Base-by-base conservation (phyloP, 2,888 invertebrate species). In the Melinaea marsaeus region DNA sequence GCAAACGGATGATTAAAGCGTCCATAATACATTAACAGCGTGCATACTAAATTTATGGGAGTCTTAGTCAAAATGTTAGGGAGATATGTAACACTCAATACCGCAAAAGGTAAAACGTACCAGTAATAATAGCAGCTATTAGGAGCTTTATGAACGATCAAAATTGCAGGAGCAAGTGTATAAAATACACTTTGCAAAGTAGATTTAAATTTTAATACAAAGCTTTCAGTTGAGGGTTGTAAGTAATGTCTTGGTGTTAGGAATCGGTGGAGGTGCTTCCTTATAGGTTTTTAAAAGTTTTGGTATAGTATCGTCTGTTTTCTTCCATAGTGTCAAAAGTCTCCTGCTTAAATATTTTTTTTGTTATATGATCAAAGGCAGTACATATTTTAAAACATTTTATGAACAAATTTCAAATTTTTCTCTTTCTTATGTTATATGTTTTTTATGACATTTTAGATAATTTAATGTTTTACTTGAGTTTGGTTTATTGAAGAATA, bases 191-290 rank as follows among this genome's bases (percentile, higher is more conserved):
- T 90, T 90, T 86, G 88, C 84, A 89, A 90, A 90, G 90, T 90
- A 90, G 90, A 90, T 90, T 90, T 90, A 90, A 90, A 90, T 90
- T 90, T 90, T 90, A 90, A 90, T 89, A 90, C 88, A 81, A 84
- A 85, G 88, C 88, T 89, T 88, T 88, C 86, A 86, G 86, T 83
- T 78, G 88, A 84, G 88, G 90, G 88, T 86, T 83, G 85, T 83
- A 83, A 83, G 85, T 87, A 83, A 87, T 85, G 88, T 88, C 88
- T 86, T 84, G 78, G 75, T 80, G 86, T 86, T 86, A 77, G 84
- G 81, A 86, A 83, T 78, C 75, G 76, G 77, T 87, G 90, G 90
- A 89, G 71, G 75, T 75, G 78, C 77, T 71, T 71, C 47, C 64
- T 60, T 58, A 57, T 60, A 57, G 45, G 60, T 62, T 57, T 65